A percentile compares a stretch with the other conserved stretches of the same genome.
Conservation (phyloP, 2,888 invertebrate species). For the Liodrosophila aerea region DNA sequence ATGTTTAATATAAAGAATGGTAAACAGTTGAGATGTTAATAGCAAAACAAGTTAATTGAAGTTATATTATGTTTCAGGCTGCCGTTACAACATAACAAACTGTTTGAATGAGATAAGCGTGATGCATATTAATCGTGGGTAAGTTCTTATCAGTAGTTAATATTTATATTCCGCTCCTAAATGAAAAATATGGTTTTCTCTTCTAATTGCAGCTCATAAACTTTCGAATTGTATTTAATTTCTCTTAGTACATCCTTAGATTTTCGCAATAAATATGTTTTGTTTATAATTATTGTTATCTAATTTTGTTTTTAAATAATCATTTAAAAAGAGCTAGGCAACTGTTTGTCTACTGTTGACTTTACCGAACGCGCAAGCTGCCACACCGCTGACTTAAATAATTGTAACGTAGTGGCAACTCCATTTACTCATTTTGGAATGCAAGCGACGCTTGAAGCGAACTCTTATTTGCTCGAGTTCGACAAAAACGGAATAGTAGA, state of each 20-base stretch:
- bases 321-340: no score
- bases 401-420: constrained; percentile 33
- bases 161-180: neutral
- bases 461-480: no score
- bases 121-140: constrained; percentile 39
- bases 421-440: no score
- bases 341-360: constrained; percentile 12
- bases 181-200: no score
- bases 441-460: no score
- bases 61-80: constrained; percentile 29
- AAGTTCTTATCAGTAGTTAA: constrained; percentile 8
- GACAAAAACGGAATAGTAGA: no score
- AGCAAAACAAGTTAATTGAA: neutral
- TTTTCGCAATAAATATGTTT: no score
- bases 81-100: constrained; percentile 42
- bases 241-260: no score
- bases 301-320: no score
- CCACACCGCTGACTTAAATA: constrained; percentile 10
- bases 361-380: neutral
- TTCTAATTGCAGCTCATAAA: no score
- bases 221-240: no score
- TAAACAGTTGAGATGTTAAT: constrained; percentile 11
- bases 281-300: no score
- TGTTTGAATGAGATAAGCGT: constrained; percentile 30
- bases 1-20: constrained; percentile 60